Evolutionary conservation across 2,113 vertebrate species (phyloP).

Genomic region (Tupaia tana): DNA sequence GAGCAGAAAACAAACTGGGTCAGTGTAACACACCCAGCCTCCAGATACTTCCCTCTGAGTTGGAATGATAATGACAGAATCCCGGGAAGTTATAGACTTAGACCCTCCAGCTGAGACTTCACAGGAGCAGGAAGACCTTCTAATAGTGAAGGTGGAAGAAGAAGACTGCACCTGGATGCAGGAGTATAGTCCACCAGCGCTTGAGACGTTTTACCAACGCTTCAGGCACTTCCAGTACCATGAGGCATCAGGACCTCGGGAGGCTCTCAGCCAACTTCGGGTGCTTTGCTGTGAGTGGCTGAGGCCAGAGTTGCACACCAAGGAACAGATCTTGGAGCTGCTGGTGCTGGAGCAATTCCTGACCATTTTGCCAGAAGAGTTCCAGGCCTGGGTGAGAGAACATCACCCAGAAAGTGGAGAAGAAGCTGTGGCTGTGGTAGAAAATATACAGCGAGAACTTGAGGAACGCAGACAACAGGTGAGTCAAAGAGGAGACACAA

Average conservation of each 20-base stretch:
- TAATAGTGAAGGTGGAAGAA: constrained; percentile 82
- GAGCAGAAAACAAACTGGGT: constrained; percentile 15
- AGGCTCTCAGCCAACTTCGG: constrained; percentile 78
- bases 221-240: constrained; percentile 80
- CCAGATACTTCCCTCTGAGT: background rate
- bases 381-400: constrained; percentile 81
- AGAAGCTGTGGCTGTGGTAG: constrained; percentile 79
- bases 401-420: constrained; percentile 78
- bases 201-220: constrained; percentile 77
- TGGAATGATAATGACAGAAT: constrained; percentile 79
- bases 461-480: constrained; percentile 74
- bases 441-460: constrained; percentile 75
- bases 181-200: constrained; percentile 32
- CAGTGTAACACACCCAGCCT: background rate
- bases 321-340: constrained; percentile 80
- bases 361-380: constrained; percentile 76
- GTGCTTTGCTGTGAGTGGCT: constrained; percentile 81
- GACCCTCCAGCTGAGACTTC: constrained; percentile 67
- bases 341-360: constrained; percentile 81
- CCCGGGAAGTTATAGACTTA: constrained; percentile 67
- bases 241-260: constrained; percentile 75
- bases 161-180: constrained; percentile 81
- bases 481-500: constrained; percentile 27
- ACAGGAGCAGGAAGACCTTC: constrained; percentile 73
- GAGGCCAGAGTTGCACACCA: constrained; percentile 77